Evolutionary conservation across 1,140 invertebrate species (phyloP), one percentile per base, ranked within the genome.

Genomic region (Cotesia vestalis): DNA sequence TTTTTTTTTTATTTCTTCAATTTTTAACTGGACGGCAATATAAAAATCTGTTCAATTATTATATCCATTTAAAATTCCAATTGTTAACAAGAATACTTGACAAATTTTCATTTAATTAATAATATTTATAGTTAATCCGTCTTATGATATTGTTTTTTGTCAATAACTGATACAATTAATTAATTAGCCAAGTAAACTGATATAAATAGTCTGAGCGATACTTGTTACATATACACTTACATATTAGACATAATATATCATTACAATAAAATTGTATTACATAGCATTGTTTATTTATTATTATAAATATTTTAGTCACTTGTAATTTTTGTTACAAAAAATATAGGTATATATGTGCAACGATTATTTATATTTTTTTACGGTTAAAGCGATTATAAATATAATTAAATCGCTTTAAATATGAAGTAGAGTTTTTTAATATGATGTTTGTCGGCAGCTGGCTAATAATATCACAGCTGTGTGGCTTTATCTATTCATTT

Each of bases 11-110:
- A n/a, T 52, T 59, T 53, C 14, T 73, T 71, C 60, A 38, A 46
- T 46, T 75, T 51, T 73, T 57, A 69, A 68, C 77, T 78, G 77
- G 78, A 80, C 78, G 77, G 78, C 75, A 75, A 80, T 81, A 79
- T 78, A 62, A 80, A 81, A 80, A 67, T 75, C 64, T 72, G 73
- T 69, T 69, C 60, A 60, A 60, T 60, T 60, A 60, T 8, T 12
- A 60, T 20, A 27, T 60, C 27, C 6, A 60, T 66, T 62, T 40
- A 57, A 74, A 74, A 68, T 67, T 53, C 46, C 40, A 52, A 20
- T 38, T 52, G 9, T 67, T 20, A 46, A 57, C 34, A 20, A 68
- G 67, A 4, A 75, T 60, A 53, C 63, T 66, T 14, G 38, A 55
- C n/a, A 57, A 40, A 20, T 67, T 74, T 64, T 17, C 14, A 0